Evolutionary conservation across 2,888 invertebrate genomes (phyloP).

Genomic region (Cancer borealis): DNA sequence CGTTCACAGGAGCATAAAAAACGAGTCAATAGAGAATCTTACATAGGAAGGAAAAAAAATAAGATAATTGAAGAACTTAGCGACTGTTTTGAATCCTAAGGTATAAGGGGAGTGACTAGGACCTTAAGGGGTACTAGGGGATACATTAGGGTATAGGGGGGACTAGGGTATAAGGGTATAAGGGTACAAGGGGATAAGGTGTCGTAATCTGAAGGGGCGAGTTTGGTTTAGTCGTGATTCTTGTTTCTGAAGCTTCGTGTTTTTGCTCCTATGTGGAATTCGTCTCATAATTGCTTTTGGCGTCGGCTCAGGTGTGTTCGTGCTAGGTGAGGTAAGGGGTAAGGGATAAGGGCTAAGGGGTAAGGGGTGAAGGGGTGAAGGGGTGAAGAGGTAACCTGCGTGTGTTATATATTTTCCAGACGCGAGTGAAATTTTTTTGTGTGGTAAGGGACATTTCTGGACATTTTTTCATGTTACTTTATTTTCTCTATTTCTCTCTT

Average conservation of each 20-base stretch:
- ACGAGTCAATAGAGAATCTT: too few species aligned
- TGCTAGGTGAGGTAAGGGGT: background rate
- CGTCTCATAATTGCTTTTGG: slow-evolving; percentile 52
- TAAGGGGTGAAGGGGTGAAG: background rate
- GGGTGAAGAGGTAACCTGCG: background rate
- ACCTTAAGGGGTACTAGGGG: background rate
- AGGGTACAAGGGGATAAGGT: background rate
- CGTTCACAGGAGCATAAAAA: too few species aligned
- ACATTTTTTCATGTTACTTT: background rate
- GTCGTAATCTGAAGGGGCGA: background rate
- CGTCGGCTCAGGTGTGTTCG: slow-evolving; percentile 37
- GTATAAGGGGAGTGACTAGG: background rate
- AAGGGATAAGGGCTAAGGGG: background rate
- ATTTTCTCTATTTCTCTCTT: background rate
- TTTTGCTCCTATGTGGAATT: slow-evolving; percentile 52
- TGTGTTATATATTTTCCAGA: background rate
- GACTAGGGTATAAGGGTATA: background rate
- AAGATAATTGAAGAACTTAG: background rate
- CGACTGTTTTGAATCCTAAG: background rate
- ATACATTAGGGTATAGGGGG: background rate
- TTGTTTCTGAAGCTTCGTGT: slow-evolving; percentile 35
- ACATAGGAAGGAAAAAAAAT: background rate
- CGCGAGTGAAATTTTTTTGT: background rate
- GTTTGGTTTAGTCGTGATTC: slow-evolving; percentile 49
- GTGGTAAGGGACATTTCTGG: background rate